Evolutionary conservation across 2,888 invertebrate genomes (phyloP).

Genomic region (Leistus spinibarbis): DNA sequence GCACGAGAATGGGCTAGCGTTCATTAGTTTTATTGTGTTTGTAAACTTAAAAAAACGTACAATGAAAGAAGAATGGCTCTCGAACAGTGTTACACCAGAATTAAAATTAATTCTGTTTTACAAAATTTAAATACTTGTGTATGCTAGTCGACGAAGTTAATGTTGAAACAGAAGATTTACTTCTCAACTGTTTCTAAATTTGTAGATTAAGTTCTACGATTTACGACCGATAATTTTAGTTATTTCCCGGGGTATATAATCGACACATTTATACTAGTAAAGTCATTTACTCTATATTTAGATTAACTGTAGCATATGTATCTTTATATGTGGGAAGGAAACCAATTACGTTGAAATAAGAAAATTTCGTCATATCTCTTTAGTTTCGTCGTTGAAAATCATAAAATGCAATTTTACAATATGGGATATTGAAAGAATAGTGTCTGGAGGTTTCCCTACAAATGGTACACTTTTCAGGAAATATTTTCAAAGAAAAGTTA

Average conservation of each 20-base stretch:
- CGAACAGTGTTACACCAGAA: not conserved
- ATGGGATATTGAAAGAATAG: too few relatives aligned
- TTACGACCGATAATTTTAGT: not conserved
- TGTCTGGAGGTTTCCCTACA: too few relatives aligned
- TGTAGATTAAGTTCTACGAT: not conserved
- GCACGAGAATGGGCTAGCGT: not conserved
- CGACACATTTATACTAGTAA: not conserved
- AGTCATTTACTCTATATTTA: too few relatives aligned
- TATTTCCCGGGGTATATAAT: not conserved
- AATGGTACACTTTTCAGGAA: too few relatives aligned
- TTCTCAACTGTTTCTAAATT: too few relatives aligned
- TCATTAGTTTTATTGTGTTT: conserved; percentile 14
- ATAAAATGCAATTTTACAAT: too few relatives aligned
- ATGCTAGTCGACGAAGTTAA: not conserved
- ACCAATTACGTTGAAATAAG: too few relatives aligned
- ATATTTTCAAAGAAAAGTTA: too few relatives aligned
- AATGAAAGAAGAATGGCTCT: not conserved
- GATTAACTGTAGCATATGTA: too few relatives aligned
- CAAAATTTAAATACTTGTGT: not conserved
- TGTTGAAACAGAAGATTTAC: not conserved
- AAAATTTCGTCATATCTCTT: too few relatives aligned
- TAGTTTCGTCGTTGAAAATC: too few relatives aligned
- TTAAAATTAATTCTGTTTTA: not conserved
- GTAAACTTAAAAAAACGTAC: not conserved
- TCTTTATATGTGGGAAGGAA: too few relatives aligned